Conservation (phyloP, 2,113 vertebrate species). For the Xiphias gladius region DNA sequence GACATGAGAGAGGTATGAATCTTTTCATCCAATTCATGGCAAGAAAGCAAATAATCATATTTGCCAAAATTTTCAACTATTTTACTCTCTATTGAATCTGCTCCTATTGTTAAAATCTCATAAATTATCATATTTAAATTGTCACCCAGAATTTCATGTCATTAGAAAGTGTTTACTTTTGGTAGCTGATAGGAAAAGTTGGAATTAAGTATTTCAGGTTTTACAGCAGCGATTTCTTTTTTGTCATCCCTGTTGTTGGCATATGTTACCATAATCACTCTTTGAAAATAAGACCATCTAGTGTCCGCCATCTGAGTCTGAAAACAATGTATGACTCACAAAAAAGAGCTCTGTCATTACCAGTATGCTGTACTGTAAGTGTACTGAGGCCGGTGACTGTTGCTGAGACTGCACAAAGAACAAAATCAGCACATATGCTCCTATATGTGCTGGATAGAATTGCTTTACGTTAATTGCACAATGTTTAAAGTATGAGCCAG, state of each 20-base stretch:
- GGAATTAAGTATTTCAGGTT: neutral
- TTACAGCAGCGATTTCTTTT: neutral
- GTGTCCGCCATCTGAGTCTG: constrained; percentile 1
- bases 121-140: neutral
- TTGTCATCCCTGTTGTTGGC: neutral
- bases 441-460: neutral
- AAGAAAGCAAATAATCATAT: too few relatives aligned
- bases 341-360: neutral
- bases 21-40: neutral
- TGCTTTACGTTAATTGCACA: constrained; percentile 7
- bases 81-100: neutral
- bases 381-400: neutral
- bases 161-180: neutral
- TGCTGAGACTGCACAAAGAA: neutral
- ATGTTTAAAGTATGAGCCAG: constrained; percentile 6
- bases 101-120: too few relatives aligned
- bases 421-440: neutral
- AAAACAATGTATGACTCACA: constrained; percentile 19
- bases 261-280: constrained; percentile 22
- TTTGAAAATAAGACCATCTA: constrained; percentile 19
- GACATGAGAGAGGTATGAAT: too few relatives aligned
- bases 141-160: neutral
- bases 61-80: neutral
- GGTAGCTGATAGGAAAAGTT: neutral
- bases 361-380: constrained; percentile 3